Evolutionary conservation across 2,888 invertebrate species (phyloP), one percentile per base, ranked within the genome.

Genomic region (Plagodis pulveraria): DNA sequence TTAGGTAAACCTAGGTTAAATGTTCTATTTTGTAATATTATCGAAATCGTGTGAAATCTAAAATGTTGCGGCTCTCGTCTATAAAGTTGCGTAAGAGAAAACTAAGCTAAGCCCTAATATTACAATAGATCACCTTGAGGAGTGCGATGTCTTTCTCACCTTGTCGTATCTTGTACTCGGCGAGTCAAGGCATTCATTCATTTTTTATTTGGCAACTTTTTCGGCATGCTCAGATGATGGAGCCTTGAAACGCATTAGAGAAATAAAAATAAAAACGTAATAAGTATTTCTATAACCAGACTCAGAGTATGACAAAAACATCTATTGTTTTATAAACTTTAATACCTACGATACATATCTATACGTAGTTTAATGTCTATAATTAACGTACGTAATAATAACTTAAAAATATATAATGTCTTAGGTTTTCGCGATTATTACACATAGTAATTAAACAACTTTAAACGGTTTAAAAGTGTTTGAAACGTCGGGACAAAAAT

Each of bases 141-240:
- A 76, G 72, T 71, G 71, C 74, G 71, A 80, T 76, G 79, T 80
- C 77, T 82, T 67, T 78, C 71, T 82, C 72, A 76, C 82, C 80
- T 84, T 58, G 58, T 12, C 58, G 59, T 56, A 52, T 56, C 64
- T 67, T 67, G 63, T 55, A 34, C 50, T 50, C 58, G 8, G 34
- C 50, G 56, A 62, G 69, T 77, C 83, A 82, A 84, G 84, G 83
- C 69, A 68, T 70, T 68, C 68, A 71, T 70, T 66, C 66, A 70
- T 78, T 79, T 74, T 76, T 78, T 73, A 71, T 70, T 66, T 63
- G 56, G 53, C 54, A 47, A 70, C 63, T 77, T 77, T 78, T 77
- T 77, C 68, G 69, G 54, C 63, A 53, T 59, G 58, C 51, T 57
- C 48, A 53, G 52, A 58, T 53, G 62, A 58, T 40, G 52, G 43